These are phyloP conservation scores for Orthosia gracilis DNA, from an alignment of 2,888 invertebrate genomes.

Conservation along the genomic window DNA sequence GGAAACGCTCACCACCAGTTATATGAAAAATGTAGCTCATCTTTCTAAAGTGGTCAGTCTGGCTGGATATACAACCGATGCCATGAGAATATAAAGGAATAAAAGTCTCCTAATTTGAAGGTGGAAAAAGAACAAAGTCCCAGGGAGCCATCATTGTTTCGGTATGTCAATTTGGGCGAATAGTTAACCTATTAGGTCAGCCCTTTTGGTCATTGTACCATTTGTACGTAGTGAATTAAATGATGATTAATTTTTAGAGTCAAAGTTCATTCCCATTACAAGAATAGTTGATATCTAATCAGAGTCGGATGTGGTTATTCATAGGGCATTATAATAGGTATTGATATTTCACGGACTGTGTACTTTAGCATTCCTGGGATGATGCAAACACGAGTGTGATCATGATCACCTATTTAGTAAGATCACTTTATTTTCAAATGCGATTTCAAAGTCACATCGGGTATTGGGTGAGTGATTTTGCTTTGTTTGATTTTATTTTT, in stretches of 20 bases:
- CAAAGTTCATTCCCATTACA: conserved; percentile 28
- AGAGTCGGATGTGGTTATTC: conserved; percentile 30
- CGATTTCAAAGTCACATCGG: neutral
- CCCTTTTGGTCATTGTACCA: conserved; percentile 16
- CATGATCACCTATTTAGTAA: neutral
- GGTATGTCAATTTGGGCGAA: conserved; percentile 9
- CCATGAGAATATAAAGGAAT: neutral
- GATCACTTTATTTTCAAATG: conserved; percentile 2
- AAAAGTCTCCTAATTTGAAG: conserved; percentile 5
- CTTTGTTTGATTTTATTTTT: no score
- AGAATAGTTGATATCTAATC: conserved; percentile 30
- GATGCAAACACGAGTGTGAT: conserved; percentile 11
- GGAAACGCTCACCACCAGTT: neutral
- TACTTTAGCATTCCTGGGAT: conserved; percentile 19
- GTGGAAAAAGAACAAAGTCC: neutral
- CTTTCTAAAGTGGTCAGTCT: neutral
- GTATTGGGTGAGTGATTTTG: neutral
- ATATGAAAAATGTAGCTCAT: no score
- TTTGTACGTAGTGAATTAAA: conserved; percentile 10
- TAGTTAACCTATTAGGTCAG: conserved; percentile 17
- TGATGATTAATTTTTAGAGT: conserved; percentile 14
- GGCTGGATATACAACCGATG: neutral
- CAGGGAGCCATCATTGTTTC: neutral
- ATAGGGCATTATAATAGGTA: conserved; percentile 13
- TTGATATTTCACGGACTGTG: neutral